These are phyloP conservation scores for Campylomormyrus numenius DNA, from an alignment of 2,113 vertebrate genomes.

Conservation along the genomic window DNA sequence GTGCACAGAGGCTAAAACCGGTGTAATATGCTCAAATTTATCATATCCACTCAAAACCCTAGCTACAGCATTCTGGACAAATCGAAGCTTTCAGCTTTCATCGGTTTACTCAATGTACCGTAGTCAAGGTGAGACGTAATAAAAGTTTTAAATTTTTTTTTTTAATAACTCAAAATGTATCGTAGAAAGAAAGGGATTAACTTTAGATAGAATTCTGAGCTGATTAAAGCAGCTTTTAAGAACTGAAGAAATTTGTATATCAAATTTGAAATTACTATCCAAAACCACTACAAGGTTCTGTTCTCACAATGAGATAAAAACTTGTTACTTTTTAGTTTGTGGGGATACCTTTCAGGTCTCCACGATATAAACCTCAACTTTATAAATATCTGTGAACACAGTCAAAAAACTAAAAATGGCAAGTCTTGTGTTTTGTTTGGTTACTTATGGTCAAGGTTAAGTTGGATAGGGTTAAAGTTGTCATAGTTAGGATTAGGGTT, in stretches of 20 bases:
- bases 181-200: too few species aligned
- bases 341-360: neutral
- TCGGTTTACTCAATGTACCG: too few species aligned
- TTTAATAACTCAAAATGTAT: too few species aligned
- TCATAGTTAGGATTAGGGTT: neutral
- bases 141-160: too few species aligned
- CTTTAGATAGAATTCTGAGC: too few species aligned
- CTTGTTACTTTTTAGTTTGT: neutral
- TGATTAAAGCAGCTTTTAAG: neutral
- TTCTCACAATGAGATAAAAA: neutral
- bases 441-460: neutral
- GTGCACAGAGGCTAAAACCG: neutral
- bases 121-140: too few species aligned
- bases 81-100: neutral
- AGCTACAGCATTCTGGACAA: neutral
- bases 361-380: neutral
- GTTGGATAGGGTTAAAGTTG: neutral
- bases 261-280: neutral
- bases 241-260: neutral
- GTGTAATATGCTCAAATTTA: neutral
- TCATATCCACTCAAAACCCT: neutral
- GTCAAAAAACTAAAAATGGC: neutral
- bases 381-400: neutral
- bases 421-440: neutral
- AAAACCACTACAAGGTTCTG: neutral